phyloP scores from a whole-genome alignment of 1,140 invertebrate genomes.

The Sipha flava region DNA sequence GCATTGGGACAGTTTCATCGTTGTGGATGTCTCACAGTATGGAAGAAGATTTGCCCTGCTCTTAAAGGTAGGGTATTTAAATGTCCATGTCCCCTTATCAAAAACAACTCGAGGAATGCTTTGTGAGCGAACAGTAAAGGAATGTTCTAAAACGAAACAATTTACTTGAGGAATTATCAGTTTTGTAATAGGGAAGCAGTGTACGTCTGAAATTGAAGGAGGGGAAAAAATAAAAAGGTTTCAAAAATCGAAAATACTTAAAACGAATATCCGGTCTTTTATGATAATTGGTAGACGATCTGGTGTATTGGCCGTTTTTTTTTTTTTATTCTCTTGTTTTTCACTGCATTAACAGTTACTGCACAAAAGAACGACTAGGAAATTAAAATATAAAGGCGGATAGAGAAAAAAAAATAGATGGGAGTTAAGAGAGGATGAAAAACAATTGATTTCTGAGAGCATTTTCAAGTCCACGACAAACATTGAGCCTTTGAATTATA shows the following conservation, averaged over 20 bases:
- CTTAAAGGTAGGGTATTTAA: conserved; percentile 71
- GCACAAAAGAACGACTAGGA: conserved; percentile 2
- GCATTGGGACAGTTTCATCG: conserved; percentile 87
- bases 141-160: not conserved
- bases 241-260: not conserved
- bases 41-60: conserved; percentile 90
- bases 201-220: too few relatives aligned
- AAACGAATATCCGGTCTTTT: not conserved
- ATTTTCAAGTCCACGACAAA: conserved; percentile 15
- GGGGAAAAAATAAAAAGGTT: not conserved
- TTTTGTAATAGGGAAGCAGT: not conserved
- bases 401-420: not conserved
- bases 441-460: conserved; percentile 17
- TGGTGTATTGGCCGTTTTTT: not conserved
- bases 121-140: not conserved
- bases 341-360: not conserved
- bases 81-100: not conserved
- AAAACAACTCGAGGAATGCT: not conserved
- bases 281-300: not conserved
- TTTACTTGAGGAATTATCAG: not conserved
- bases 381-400: conserved; percentile 9
- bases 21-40: conserved; percentile 84
- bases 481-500: conserved; percentile 24
- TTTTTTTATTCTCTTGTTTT: not conserved
- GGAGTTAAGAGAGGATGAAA: not conserved